Conservation (phyloP, 35 echinoderm and acorn worm species). For the Lytechinus variegatus region DNA sequence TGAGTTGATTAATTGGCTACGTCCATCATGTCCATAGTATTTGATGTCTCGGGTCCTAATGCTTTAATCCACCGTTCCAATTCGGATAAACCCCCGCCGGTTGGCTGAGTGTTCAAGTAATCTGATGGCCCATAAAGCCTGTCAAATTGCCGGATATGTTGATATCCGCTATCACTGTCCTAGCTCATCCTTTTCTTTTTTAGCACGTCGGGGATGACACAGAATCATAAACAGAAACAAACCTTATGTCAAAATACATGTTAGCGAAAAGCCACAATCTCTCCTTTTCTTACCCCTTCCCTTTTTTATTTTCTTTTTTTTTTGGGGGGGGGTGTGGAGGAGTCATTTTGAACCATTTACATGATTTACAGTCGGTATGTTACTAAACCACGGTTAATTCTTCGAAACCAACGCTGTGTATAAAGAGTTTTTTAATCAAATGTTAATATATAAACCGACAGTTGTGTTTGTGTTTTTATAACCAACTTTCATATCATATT, state of each 20-base stretch:
- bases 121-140: constrained; percentile 1
- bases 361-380: no score
- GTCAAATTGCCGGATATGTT: constrained; percentile 11
- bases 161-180: constrained; percentile 1
- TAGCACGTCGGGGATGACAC: not conserved
- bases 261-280: not conserved
- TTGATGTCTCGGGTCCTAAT: not conserved
- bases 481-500: no score
- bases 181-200: not conserved
- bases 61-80: not conserved
- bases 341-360: no score
- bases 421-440: no score
- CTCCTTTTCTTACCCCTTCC: no score
- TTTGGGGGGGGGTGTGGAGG: no score
- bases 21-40: not conserved
- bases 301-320: no score
- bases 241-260: not conserved
- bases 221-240: not conserved
- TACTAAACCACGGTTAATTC: no score
- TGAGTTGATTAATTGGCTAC: not conserved
- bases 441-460: no score
- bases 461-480: no score
- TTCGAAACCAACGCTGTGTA: no score
- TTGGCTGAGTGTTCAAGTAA: not conserved
- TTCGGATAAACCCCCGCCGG: not conserved